Evolutionary conservation across 2,888 invertebrate species (phyloP), one percentile per base, ranked within the genome.

Genomic region (Idaea biselata): DNA sequence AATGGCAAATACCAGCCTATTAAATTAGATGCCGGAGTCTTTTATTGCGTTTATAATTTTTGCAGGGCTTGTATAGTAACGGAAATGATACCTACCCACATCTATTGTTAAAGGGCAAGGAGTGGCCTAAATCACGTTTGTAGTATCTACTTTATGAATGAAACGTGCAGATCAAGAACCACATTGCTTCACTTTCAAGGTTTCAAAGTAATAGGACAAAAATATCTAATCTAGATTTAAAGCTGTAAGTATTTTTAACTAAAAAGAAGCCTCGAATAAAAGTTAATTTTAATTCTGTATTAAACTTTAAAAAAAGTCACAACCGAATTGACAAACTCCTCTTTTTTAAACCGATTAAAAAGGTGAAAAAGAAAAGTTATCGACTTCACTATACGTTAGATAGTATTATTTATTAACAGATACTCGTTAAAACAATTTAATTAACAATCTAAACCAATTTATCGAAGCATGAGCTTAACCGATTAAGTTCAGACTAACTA

Each of bases 41-140:
- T 25, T 60, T 32, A 61, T 31, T 58, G 58, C 31, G 16, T 17
- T 55, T 55, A 63, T 57, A 31, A 67, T 67, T 66, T 67, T 31
- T 63, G 65, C 53, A 64, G 55, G 60, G 66, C 61, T 63, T 32
- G 59, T 63, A 54, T 55, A 44, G 32, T 18, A 67, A 66, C 68
- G 72, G 70, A 70, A 64, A 67, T 66, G 70, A 63, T 60, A 56
- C 11, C 18, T 18, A 60, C 67, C 65, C 69, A 67, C 68, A 68
- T 64, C 68, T 65, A 67, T 69, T 70, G 69, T 72, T 70, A 58
- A 63, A 63, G 2, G 54, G 58, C 8, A 18, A 63, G 63, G 70
- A 66, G 69, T 64, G 69, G 67, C 61, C 7, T 56, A 2, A 17
- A 55, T 56, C 11, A 18, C 18, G 18, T 18, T 56, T 18, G 56